Evolutionary conservation across 1,140 invertebrate species (phyloP).

Genomic region (Glossosoma conforme): DNA sequence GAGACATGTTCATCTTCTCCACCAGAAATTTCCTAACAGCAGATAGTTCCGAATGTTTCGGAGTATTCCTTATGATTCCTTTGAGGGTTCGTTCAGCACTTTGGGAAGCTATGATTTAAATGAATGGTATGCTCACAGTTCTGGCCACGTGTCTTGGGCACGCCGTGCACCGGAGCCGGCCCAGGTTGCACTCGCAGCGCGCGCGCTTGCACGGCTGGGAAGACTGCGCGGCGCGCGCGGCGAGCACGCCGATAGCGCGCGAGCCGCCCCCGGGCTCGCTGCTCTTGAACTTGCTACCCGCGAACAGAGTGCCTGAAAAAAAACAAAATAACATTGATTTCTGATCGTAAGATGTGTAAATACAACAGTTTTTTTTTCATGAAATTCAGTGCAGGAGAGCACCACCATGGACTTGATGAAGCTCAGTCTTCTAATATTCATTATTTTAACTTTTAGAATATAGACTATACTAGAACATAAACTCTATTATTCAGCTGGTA

Average conservation of each 20-base stretch:
- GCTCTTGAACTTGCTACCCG: conserved; percentile 36
- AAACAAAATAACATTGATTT: too few species aligned
- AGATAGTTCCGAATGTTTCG: too few species aligned
- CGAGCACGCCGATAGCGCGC: conserved; percentile 38
- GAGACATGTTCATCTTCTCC: too few species aligned
- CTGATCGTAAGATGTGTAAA: too few species aligned
- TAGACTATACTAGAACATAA: too few species aligned
- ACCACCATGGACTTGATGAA: too few species aligned
- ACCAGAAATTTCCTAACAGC: too few species aligned
- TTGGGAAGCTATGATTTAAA: background rate
- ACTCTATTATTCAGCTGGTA: too few species aligned
- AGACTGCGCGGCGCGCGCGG: conserved; percentile 33
- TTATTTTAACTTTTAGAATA: too few species aligned
- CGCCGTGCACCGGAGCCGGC: conserved; percentile 37
- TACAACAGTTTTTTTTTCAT: too few species aligned
- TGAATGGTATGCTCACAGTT: conserved; percentile 2
- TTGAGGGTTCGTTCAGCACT: background rate
- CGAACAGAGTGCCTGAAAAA: conserved; percentile 41
- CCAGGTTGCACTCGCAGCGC: conserved; percentile 43
- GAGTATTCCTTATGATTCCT: background rate
- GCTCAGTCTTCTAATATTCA: too few species aligned
- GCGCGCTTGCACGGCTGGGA: conserved; percentile 29
- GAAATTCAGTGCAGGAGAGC: too few species aligned
- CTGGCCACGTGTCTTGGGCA: conserved; percentile 33
- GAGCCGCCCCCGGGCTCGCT: conserved; percentile 39